These are phyloP conservation scores for Eretmocerus hayati DNA, from an alignment of 2,888 invertebrate genomes.

Conservation along the genomic window DNA sequence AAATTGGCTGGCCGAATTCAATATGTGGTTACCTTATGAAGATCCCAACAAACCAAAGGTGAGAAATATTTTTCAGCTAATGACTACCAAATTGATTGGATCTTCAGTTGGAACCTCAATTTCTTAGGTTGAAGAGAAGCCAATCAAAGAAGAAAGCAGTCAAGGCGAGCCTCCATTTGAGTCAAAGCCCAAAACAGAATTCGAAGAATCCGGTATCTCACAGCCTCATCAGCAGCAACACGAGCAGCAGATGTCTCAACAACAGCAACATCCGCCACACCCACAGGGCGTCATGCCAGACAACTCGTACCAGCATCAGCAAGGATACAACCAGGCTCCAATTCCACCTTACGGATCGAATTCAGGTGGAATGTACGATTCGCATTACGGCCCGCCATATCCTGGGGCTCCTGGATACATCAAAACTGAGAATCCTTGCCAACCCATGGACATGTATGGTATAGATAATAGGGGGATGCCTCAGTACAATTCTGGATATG, in stretches of 20 bases:
- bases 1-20: constrained; percentile 96
- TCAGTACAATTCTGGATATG: constrained; percentile 9
- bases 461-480: constrained; percentile 15
- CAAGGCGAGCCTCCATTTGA: constrained; percentile 37
- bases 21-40: constrained; percentile 89
- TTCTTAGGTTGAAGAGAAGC: constrained; percentile 16
- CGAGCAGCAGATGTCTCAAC: too few species aligned
- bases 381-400: constrained; percentile 12
- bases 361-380: constrained; percentile 16
- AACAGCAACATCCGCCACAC: constrained; percentile 26
- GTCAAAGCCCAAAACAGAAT: constrained; percentile 32
- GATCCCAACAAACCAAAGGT: constrained; percentile 39
- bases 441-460: constrained; percentile 19
- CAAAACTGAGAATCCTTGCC: constrained; percentile 16
- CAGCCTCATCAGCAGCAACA: too few species aligned
- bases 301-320: constrained; percentile 30
- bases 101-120: too few species aligned
- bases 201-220: constrained; percentile 12
- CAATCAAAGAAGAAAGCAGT: constrained; percentile 38
- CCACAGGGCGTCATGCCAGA: constrained; percentile 28
- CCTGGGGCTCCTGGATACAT: constrained; percentile 11
- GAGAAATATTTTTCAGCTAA: neutral
- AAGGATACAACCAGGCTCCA: constrained; percentile 33
- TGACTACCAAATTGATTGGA: neutral
- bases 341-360: constrained; percentile 28